Base-by-base conservation (phyloP, 2,888 invertebrate species). In the Microctonus brassicae region DNA sequence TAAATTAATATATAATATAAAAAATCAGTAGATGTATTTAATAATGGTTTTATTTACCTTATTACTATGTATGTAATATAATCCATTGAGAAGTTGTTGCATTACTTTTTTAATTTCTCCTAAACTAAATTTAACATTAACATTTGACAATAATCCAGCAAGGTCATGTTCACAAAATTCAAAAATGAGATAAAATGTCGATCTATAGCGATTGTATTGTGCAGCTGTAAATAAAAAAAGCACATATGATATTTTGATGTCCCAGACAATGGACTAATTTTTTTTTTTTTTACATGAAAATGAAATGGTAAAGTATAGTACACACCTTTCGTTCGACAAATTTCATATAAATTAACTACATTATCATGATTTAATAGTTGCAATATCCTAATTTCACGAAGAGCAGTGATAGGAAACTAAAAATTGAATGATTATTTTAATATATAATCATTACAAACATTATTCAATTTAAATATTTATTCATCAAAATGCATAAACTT, bases 151-250 rank as follows among this genome's bases (percentile, higher is more conserved):
- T 36, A 98, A 89, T 0, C 98, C 98, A 5, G 98, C 98, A 77
- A 98, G 90, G 89, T 99, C 98, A 83, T 98, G 98, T 84, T 98
- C 98, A 86, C 97, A 98, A 84, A 98, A 98, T 81, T 98, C 97
- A 87, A 98, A 98, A 5, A 98, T 96, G 75, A 99, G 89, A 86
- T 96, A 98, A 86, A 97, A 97, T 0, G 95, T 96, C 3, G 94
- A 94, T 75, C 94, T 89, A 83, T 91, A 94, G 81, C 93, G 91
- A 81, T 95, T 95, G 81, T 90, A 90, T 4, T 90, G 86, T 22
- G 88, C 89, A 3, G 90, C 90, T 90, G 79, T 26, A 82, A 83
- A 36, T 55, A 70, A 34, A 13, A 34, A 42, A 22, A 57, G n/a
- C 22, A 33, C 13, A 39, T 47, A 57, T 5, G 13, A 29, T 29